Evolutionary conservation across 2,888 invertebrate species (phyloP), one percentile per base, ranked within the genome.

Genomic region (Agrochola lychnidis): DNA sequence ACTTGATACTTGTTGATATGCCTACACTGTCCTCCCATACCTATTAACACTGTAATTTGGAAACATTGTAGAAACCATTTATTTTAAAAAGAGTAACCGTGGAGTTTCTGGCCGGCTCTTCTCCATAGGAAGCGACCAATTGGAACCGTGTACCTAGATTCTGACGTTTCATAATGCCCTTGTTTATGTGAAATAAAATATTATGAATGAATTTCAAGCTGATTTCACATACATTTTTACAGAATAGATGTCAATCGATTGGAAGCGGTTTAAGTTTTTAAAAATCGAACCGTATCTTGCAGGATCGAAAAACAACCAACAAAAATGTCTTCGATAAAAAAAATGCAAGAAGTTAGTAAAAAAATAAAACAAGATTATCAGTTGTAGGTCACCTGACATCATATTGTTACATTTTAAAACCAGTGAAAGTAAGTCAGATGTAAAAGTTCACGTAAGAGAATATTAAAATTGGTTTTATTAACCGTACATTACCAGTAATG

Each of bases 391-490:
- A 66, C n/a, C 30, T 78, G 63, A 70, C 48, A 64, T 57, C 42
- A 81, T 71, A 75, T 70, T 78, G 75, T 76, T 63, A 79, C 63
- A 72, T 78, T 81, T 72, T 70, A 53, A 42, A 56, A 72, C 63
- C 62, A 71, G 88, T 88, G 88, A 88, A 87, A 88, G 87, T 87
- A 81, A 70, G 78, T 59, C 73, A 25, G 51, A 82, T 84, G 25
- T 73, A 75, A 71, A 66, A 53, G 19, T 70, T 83, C 78, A 76
- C 59, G 70, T 80, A 86, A 87, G 40, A 19, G 25, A 30, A 36
- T 25, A 72, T 79, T 63, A 76, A 85, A 66, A 59, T 83, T 87
- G 76, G 4, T 77, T 73, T 68, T 70, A 71, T 72, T 73, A 61
- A 48, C 72, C 6, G 51, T 63, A 22, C 64, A 36, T 79, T 70